Percentiles rank a stretch among this genome's conserved stretches.
Evolutionary conservation across 2,797 vertebrate species (phyloP).

Genomic region (Schizopygopsis malacanthus): DNA sequence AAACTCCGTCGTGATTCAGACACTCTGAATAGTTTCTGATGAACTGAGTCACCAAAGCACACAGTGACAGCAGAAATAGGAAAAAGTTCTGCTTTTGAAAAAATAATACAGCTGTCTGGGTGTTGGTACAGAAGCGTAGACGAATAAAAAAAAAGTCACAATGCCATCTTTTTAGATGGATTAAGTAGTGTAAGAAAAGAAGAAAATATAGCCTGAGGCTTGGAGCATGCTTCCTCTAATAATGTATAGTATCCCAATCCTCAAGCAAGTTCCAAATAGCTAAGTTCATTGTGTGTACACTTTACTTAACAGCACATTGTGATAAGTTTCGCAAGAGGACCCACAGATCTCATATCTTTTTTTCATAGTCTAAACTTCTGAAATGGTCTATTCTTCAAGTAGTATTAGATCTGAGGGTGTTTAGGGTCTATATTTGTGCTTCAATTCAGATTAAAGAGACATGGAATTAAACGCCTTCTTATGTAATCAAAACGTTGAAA

Average conservation of each 20-base stretch:
- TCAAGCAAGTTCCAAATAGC: conserved; percentile 7
- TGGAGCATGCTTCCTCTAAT: conserved; percentile 49
- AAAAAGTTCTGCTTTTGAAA: conserved; percentile 64
- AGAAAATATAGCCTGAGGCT: conserved; percentile 61
- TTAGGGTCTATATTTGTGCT: neutral
- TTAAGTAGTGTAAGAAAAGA: conserved; percentile 56
- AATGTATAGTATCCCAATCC: conserved; percentile 27
- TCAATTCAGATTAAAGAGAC: neutral
- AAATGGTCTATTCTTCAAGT: neutral
- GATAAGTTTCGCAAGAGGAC: neutral
- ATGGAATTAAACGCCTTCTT: neutral
- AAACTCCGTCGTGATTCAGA: conserved; percentile 11
- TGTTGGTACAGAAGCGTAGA: conserved; percentile 62
- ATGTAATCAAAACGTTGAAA: neutral
- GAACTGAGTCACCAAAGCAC: neutral
- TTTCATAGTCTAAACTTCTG: neutral
- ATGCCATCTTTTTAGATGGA: conserved; percentile 68
- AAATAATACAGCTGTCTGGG: conserved; percentile 59
- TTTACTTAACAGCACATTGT: neutral
- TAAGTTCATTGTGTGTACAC: conserved; percentile 1
- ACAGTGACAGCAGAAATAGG: conserved; percentile 30
- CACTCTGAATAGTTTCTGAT: conserved; percentile 14
- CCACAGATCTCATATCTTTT: neutral
- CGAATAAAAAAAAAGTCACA: conserved; percentile 64
- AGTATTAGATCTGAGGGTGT: neutral